phyloP scores from a whole-genome alignment of 1,140 invertebrate species.

The Aphelinus certus region DNA sequence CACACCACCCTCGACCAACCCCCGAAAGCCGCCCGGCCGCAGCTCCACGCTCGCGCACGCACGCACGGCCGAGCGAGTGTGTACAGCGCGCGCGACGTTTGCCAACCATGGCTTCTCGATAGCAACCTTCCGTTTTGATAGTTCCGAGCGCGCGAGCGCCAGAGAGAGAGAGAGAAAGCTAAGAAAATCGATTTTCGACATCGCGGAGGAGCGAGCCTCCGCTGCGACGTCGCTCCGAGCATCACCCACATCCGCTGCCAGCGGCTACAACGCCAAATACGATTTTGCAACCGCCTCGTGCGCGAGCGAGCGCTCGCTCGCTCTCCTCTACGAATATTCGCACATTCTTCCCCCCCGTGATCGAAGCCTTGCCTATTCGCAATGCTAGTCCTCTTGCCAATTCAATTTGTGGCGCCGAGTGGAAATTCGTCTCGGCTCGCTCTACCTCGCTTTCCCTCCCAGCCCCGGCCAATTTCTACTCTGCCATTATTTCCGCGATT shows the following conservation, averaged over 20 bases:
- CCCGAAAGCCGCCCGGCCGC: constrained; percentile 48
- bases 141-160: not conserved
- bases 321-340: no score
- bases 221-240: not conserved
- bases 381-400: no score
- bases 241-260: not conserved
- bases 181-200: constrained; percentile 37
- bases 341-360: no score
- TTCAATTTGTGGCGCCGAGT: no score
- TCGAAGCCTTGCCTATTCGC: no score
- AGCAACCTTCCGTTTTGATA: constrained; percentile 30
- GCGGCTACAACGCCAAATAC: not conserved
- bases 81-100: constrained; percentile 48
- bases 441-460: no score
- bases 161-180: not conserved
- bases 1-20: constrained; percentile 62
- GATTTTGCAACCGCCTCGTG: constrained; percentile 21
- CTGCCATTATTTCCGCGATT: no score
- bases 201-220: not conserved
- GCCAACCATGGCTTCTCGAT: constrained; percentile 56
- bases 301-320: constrained; percentile 1
- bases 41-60: constrained; percentile 45
- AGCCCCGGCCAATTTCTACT: no score
- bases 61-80: not conserved
- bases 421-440: no score